Evolutionary conservation across 2,888 invertebrate species (phyloP).

Genomic region (Timema podura): DNA sequence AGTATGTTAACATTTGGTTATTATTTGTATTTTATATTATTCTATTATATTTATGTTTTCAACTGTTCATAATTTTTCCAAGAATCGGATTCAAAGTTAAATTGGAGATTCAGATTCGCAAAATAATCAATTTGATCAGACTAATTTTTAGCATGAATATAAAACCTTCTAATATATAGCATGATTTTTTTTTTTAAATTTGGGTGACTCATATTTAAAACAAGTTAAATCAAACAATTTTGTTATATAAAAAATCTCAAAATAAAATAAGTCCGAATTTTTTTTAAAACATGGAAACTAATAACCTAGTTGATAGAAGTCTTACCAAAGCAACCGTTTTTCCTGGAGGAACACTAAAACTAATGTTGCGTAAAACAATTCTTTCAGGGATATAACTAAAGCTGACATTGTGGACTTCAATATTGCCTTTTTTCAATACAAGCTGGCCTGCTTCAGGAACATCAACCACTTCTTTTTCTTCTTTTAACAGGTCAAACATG

Average conservation of each 20-base stretch:
- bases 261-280: neutral
- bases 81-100: too few species aligned
- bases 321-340: constrained; percentile 75
- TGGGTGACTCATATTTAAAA: neutral
- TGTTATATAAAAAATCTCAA: neutral
- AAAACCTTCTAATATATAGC: too few species aligned
- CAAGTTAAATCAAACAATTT: neutral
- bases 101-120: too few species aligned
- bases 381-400: constrained; percentile 85
- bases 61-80: too few species aligned
- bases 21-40: too few species aligned
- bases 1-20: too few species aligned
- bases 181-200: neutral
- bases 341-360: constrained; percentile 75
- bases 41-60: too few species aligned
- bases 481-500: constrained; percentile 92
- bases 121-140: too few species aligned
- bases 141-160: too few species aligned
- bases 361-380: constrained; percentile 69
- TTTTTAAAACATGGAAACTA: neutral
- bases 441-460: constrained; percentile 72
- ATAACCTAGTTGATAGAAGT: too few species aligned
- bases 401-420: constrained; percentile 86
- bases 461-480: constrained; percentile 83
- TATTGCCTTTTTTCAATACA: constrained; percentile 59